These are phyloP conservation scores for Apoda limacodes DNA, from an alignment of 2,888 invertebrate genomes.

Conservation along the genomic window DNA sequence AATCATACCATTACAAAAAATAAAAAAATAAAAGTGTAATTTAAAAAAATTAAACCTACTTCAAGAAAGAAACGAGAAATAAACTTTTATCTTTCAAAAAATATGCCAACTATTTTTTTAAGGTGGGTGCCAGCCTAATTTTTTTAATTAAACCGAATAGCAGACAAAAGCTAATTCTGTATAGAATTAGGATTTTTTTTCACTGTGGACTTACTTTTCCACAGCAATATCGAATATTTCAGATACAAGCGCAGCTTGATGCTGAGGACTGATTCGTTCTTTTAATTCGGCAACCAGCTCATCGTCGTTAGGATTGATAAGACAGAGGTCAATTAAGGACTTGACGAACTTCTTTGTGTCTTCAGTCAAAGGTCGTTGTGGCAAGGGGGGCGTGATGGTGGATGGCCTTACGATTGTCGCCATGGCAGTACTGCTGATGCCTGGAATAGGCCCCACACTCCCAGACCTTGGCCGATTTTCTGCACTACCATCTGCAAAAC, in stretches of 20 bases:
- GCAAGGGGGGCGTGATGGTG: slow-evolving; percentile 23
- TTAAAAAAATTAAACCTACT: too few species aligned
- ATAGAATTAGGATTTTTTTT: too few species aligned
- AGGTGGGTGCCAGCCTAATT: too few species aligned
- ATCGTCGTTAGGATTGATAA: slow-evolving; percentile 40
- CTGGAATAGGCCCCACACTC: slow-evolving; percentile 36
- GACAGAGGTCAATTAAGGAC: slow-evolving; percentile 36
- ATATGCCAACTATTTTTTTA: too few species aligned
- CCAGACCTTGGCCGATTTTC: too few species aligned
- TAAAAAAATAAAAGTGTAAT: too few species aligned
- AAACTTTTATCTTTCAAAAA: too few species aligned
- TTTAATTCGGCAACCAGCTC: slow-evolving; percentile 43
- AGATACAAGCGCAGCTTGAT: slow-evolving; percentile 43
- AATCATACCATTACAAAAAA: too few species aligned
- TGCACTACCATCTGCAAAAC: too few species aligned
- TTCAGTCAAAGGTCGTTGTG: slow-evolving; percentile 42
- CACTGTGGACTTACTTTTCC: slow-evolving; percentile 53
- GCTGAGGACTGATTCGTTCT: slow-evolving; percentile 34
- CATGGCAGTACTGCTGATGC: slow-evolving; percentile 32
- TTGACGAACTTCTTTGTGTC: slow-evolving; percentile 42
- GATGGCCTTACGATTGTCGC: slow-evolving; percentile 22
- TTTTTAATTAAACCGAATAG: too few species aligned
- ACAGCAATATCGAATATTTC: slow-evolving; percentile 47
- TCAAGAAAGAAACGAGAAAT: too few species aligned
- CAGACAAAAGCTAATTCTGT: too few species aligned